Evolutionary conservation across 2,888 invertebrate genomes (phyloP), one percentile per base, ranked within the genome.

Genomic region (Embidobia sp.): DNA sequence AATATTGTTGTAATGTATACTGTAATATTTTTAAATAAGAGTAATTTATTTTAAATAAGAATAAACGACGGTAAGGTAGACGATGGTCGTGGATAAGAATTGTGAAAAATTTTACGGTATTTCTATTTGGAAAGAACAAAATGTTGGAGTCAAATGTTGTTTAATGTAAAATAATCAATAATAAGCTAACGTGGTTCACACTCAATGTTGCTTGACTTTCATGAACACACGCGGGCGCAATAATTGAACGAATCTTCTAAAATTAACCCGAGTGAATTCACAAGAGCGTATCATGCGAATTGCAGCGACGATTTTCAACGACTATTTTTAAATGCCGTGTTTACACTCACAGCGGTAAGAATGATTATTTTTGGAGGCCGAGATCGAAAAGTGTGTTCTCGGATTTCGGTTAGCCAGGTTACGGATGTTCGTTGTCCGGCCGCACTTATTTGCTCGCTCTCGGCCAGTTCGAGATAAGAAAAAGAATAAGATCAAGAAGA

Each of bases 351-450:
- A 51, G 72, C 53, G 48, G 61, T 48, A 27, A 31, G 59, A 64
- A 57, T 31, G 77, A 69, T 77, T 77, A 77, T 77, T 79, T 79
- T 79, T 63, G 67, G 77, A 61, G 29, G 5, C 35, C 10, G 66
- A 63, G 63, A 79, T 74, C 59, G 75, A 79, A 77, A 74, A 75
- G 63, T 67, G 63, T 55, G 67, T 78, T 78, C 76, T 76, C 61
- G 67, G 64, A 76, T 79, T 74, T 77, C 77, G 79, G 73, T 70
- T 76, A 66, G 79, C 78, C 75, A 78, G 78, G 79, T 79, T 79
- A 76, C 76, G 78, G 76, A 78, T 78, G 79, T 76, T 78, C 57
- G 75, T 67, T 64, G 73, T 76, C 66, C 76, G 69, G 69, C 46
- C 59, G 63, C 40, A 74, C 63, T 64, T 66, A 66, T 61, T 74